Conservation (phyloP, 1,140 invertebrate genomes). For the Orchesella cincta region DNA sequence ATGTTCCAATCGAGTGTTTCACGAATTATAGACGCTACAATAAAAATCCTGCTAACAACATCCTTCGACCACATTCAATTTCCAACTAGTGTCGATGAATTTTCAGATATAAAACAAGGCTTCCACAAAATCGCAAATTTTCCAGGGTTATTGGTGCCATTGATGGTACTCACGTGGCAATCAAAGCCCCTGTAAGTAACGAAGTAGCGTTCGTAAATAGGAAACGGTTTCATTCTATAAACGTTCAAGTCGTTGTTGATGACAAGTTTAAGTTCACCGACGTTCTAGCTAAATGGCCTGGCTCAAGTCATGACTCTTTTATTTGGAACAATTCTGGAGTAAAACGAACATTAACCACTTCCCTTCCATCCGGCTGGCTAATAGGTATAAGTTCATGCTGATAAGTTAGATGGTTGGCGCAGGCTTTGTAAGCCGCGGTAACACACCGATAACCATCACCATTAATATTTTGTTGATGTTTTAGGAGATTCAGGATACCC, state of each 20-base stretch:
- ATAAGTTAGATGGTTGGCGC: no score
- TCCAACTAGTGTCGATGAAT: background rate
- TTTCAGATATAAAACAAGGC: conserved; percentile 14
- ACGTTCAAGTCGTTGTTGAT: conserved; percentile 48
- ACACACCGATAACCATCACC: no score
- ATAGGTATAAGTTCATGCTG: no score
- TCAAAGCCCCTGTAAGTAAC: conserved; percentile 32
- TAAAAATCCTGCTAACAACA: background rate
- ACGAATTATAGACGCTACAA: conserved; percentile 32
- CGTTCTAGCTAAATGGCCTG: conserved; percentile 55
- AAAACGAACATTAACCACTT: conserved; percentile 36
- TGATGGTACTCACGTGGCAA: conserved; percentile 44
- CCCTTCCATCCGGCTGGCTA: no score
- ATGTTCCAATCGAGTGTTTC: conserved; percentile 30
- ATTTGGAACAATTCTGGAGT: conserved; percentile 53
- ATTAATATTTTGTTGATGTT: no score
- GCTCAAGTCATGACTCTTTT: conserved; percentile 53
- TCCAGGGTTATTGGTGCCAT: conserved; percentile 35
- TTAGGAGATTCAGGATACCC: conserved; percentile 24
- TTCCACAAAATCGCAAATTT: conserved; percentile 25
- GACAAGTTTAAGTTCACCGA: conserved; percentile 47
- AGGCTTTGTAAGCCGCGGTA: no score
- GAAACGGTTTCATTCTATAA: conserved; percentile 43
- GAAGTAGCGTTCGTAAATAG: conserved; percentile 39
- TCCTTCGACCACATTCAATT: conserved; percentile 19